These are phyloP conservation scores for Rynchops niger DNA, from an alignment of 2,113 vertebrate species.

Conservation along the genomic window DNA sequence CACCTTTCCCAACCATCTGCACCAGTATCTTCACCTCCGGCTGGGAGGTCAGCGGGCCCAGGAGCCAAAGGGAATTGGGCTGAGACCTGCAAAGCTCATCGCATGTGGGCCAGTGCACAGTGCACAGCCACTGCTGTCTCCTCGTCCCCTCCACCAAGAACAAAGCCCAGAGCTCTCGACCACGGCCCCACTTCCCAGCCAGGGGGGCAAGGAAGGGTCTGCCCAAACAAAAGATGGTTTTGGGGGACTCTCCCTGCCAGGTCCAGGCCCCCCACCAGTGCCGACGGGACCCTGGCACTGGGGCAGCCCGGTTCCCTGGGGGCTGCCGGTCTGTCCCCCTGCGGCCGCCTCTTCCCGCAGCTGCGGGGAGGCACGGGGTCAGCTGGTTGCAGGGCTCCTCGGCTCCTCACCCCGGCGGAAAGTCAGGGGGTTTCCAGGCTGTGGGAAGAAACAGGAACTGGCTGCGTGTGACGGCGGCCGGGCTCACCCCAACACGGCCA, in stretches of 20 bases:
- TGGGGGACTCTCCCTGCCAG: background rate
- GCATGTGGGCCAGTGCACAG: background rate
- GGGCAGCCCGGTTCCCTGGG: background rate
- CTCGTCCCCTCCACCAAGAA: background rate
- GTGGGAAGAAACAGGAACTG: slow-evolving; percentile 21
- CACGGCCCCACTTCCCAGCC: background rate
- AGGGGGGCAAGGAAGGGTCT: background rate
- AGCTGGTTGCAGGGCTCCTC: background rate
- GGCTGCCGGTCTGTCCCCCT: background rate
- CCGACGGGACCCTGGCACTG: fast-evolving
- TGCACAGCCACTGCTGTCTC: background rate
- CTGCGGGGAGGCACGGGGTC: fast-evolving
- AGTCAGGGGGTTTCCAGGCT: slow-evolving; percentile 56
- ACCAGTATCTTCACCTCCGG: background rate
- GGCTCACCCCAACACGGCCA: fast-evolving
- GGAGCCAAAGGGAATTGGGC: fast-evolving
- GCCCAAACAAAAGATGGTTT: background rate
- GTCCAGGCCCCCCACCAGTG: background rate
- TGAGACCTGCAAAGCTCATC: background rate
- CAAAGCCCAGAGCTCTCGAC: too few relatives aligned
- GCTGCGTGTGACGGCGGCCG: fast-evolving
- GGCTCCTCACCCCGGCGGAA: background rate
- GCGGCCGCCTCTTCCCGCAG: background rate
- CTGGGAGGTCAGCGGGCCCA: background rate
- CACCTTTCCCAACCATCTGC: background rate